Evolutionary conservation across 2,113 vertebrate species (phyloP).

Genomic region (Platycercus adscitus): DNA sequence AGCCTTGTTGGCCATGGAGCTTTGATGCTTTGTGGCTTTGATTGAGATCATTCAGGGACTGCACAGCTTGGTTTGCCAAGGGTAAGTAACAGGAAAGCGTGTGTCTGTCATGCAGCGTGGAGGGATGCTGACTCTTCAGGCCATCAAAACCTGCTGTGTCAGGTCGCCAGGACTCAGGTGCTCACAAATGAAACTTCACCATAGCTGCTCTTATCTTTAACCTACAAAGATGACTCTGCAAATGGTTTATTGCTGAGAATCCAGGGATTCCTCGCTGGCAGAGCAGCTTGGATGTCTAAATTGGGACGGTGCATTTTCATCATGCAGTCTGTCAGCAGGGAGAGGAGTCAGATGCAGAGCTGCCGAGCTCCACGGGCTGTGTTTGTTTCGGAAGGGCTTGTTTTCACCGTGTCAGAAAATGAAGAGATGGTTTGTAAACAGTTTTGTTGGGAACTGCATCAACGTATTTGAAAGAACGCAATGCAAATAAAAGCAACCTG

Average conservation of each 20-base stretch:
- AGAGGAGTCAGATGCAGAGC: neutral
- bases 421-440: neutral
- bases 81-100: too few relatives aligned
- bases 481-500: neutral
- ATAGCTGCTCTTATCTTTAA: neutral
- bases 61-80: neutral
- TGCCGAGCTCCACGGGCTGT: accelerated
- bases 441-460: neutral
- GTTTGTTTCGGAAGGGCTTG: neutral
- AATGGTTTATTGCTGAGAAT: accelerated
- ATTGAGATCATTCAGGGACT: neutral
- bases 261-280: neutral
- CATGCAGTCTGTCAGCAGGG: neutral
- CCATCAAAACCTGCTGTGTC: neutral
- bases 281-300: neutral
- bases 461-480: neutral
- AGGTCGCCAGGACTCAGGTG: neutral
- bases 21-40: neutral
- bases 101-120: accelerated
- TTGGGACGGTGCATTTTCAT: neutral
- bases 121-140: neutral
- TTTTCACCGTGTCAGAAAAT: neutral
- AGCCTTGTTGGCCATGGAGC: neutral
- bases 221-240: accelerated
- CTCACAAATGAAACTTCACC: neutral